These are phyloP conservation scores for Microtus richardsoni DNA, from an alignment of 2,113 vertebrate species.

Conservation along the genomic window DNA sequence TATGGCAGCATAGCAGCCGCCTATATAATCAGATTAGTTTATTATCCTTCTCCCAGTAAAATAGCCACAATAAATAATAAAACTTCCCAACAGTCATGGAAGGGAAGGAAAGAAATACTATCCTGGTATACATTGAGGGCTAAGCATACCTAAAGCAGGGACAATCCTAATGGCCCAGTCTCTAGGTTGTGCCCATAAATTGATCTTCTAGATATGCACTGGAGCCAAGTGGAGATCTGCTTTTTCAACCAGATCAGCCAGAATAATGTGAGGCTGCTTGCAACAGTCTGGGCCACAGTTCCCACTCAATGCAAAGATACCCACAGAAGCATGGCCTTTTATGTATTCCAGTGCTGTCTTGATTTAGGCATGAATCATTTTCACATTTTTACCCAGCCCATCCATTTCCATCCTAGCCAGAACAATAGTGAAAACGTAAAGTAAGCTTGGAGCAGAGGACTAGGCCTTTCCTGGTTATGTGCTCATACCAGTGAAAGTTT, in stretches of 20 bases:
- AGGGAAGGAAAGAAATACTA: rapidly evolving
- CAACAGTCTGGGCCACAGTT: not conserved
- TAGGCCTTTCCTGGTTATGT: too few species aligned
- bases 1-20: not conserved
- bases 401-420: not conserved
- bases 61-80: not conserved
- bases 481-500: not conserved
- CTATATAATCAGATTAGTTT: not conserved
- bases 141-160: not conserved
- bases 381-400: not conserved
- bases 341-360: not conserved
- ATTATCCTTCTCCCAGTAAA: not conserved
- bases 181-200: not conserved
- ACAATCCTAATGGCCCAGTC: not conserved
- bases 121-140: too few species aligned
- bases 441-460: not conserved
- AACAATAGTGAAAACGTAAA: not conserved
- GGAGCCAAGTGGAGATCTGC: too few species aligned
- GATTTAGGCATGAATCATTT: not conserved
- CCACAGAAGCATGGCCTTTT: not conserved
- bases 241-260: not conserved
- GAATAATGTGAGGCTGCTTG: not conserved
- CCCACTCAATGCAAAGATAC: not conserved
- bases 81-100: not conserved
- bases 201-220: not conserved